phyloP scores from a whole-genome alignment of 1,140 invertebrate species.

The Brachionus paranguensis region DNA sequence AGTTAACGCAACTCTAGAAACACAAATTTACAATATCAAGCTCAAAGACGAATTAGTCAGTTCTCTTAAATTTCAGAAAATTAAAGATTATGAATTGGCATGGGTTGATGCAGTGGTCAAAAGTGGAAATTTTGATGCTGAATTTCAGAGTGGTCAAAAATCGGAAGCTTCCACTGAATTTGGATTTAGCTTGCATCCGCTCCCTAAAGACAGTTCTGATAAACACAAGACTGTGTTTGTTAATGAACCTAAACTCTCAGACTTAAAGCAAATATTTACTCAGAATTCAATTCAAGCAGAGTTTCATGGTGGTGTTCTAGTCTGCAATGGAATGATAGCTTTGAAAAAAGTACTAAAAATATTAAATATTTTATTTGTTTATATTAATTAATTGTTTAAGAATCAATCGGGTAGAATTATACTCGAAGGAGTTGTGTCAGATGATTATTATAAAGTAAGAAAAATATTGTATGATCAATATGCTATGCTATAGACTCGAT shows the following conservation, averaged over 20 bases:
- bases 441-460: slow-evolving; percentile 89
- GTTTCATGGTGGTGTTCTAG: slow-evolving; percentile 85
- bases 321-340: slow-evolving; percentile 86
- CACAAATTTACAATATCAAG: slow-evolving; percentile 68
- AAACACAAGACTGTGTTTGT: slow-evolving; percentile 82
- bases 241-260: slow-evolving; percentile 88
- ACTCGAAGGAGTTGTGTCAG: slow-evolving; percentile 83
- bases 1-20: slow-evolving; percentile 92
- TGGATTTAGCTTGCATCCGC: slow-evolving; percentile 35
- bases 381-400: slow-evolving; percentile 57
- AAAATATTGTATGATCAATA: slow-evolving; percentile 92
- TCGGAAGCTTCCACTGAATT: slow-evolving; percentile 39
- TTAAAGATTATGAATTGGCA: slow-evolving; percentile 71
- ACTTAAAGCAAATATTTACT: slow-evolving; percentile 89
- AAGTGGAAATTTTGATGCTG: slow-evolving; percentile 51
- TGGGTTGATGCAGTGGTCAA: slow-evolving; percentile 70
- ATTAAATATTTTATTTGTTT: too few species aligned
- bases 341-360: slow-evolving; percentile 66
- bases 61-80: slow-evolving; percentile 71
- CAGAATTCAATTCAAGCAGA: slow-evolving; percentile 81
- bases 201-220: slow-evolving; percentile 44
- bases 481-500: slow-evolving; percentile 72
- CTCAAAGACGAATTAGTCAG: slow-evolving; percentile 82
- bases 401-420: slow-evolving; percentile 82
- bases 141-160: slow-evolving; percentile 45